Base-by-base conservation (phyloP, 2,888 invertebrate genomes). In the Plebejus argus region DNA sequence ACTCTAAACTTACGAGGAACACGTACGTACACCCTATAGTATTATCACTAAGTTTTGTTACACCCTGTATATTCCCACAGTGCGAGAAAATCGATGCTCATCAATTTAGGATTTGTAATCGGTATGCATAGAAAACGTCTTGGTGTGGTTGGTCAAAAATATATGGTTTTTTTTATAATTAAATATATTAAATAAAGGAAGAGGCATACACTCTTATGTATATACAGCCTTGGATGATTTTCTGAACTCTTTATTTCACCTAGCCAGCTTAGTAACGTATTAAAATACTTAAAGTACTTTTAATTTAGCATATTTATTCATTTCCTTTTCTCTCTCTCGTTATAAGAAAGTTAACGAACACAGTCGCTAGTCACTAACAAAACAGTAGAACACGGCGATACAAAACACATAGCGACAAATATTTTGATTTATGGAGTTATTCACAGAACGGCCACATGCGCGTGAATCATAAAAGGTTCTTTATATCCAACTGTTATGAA, bases 391-490 rank as follows among this genome's bases (percentile, higher is more conserved):
- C 7, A 39, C 18, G 39, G 39, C 20, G 35, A 71, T 39, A 71
- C 39, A 39, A 70, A 35, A 71, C n/a, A 35, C 71, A 39, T 39
- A n/a, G 10, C 20, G 71, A 71, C 71, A 71, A 71, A 71, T 20
- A 35, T 71, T 71, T 35, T 71, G 71, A 71, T 71, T 71, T 71
- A 71, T 76, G 35, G n/a, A 78, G 18, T 77, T 76, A 76, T 58
- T 76, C 35, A 58, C n/a, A 58, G 39, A 28, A 33, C 33, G 33
- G n/a, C 71, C 71, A 71, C 20, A 20, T 39, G 35, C n/a, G 71
- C 39, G 71, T 71, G 71, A 71, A 71, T 71, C 71, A 71, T 71
- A 71, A 71, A 71, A 20, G 35, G 71, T 71, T 71, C 71, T 71
- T 71, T 71, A 71, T 71, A 71, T 71, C 39, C 71, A 39, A 39